Percentiles rank a stretch among this genome's conserved stretches.
phyloP scores from a whole-genome alignment of 2,888 invertebrate species.

The Trissonchulus sp. region DNA sequence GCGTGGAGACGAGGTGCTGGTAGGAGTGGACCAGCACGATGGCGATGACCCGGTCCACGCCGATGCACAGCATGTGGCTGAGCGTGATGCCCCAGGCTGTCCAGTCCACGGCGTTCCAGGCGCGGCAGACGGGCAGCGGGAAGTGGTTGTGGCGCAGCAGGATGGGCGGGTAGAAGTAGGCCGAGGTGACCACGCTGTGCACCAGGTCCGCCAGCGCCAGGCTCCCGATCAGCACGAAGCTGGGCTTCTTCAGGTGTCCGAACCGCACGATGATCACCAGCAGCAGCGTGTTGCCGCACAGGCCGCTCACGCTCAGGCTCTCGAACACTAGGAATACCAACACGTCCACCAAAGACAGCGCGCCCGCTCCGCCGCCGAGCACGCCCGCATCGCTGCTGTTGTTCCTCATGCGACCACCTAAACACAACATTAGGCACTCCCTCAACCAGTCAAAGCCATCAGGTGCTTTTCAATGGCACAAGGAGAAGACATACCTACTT shows the following conservation, averaged over 20 bases:
- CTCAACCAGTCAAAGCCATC: too few relatives aligned
- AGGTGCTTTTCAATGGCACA: too few relatives aligned
- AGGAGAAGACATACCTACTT: too few relatives aligned
- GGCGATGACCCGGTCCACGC: conserved; percentile 48
- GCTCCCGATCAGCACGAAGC: conserved; percentile 29
- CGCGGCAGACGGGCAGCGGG: conserved; percentile 31
- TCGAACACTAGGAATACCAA: conserved; percentile 30
- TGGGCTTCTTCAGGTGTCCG: conserved; percentile 26
- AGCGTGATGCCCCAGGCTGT: conserved; percentile 51
- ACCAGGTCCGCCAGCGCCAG: conserved; percentile 30
- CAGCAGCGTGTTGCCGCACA: conserved; percentile 27
- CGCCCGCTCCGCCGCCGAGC: too few relatives aligned
- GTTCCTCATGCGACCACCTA: too few relatives aligned
- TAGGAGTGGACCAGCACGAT: conserved; percentile 47
- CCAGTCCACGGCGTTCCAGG: conserved; percentile 50
- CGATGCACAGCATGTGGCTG: conserved; percentile 47
- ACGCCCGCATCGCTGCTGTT: too few relatives aligned
- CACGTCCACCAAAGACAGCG: too few relatives aligned
- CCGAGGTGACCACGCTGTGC: conserved; percentile 30
- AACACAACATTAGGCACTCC: too few relatives aligned
- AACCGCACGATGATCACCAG: conserved; percentile 24
- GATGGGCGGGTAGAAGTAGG: conserved; percentile 34
- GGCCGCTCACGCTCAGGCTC: conserved; percentile 21
- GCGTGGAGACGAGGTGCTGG: conserved; percentile 42
- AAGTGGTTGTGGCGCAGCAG: conserved; percentile 24